These are phyloP conservation scores for Drosophila helvetica DNA, from an alignment of 2,888 invertebrate genomes.

Conservation along the genomic window DNA sequence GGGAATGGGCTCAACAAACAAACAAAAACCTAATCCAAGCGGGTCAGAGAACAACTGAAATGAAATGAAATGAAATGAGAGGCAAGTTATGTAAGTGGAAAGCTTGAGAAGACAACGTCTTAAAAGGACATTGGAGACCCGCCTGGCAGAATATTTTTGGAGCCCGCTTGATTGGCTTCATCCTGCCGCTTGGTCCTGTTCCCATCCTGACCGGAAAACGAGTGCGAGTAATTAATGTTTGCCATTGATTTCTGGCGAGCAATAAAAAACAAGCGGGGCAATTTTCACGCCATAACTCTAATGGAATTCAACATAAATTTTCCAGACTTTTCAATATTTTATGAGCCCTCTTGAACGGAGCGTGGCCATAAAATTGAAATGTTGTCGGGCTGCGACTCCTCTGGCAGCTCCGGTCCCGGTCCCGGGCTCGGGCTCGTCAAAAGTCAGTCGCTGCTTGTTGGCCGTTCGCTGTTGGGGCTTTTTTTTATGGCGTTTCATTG, in stretches of 20 bases:
- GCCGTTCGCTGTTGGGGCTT: conserved; percentile 2
- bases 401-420: conserved; percentile 25
- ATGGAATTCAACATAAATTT: conserved; percentile 78
- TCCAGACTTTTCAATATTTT: conserved; percentile 69
- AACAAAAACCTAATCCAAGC: conserved; percentile 15
- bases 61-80: conserved; percentile 62
- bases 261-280: conserved; percentile 29
- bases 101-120: conserved; percentile 39
- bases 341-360: conserved; percentile 52
- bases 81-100: conserved; percentile 47
- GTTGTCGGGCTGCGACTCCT: conserved; percentile 47
- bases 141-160: background rate
- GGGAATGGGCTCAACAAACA: conserved; percentile 52
- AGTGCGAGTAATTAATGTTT: conserved; percentile 45
- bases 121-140: conserved; percentile 68
- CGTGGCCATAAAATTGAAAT: conserved; percentile 73
- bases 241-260: conserved; percentile 44
- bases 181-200: background rate
- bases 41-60: conserved; percentile 37
- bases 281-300: conserved; percentile 78
- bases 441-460: conserved; percentile 54
- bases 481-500: conserved; percentile 64
- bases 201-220: background rate
- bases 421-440: conserved; percentile 60
- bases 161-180: conserved; percentile 40